phyloP scores from a whole-genome alignment of 2,888 invertebrate genomes.

The Drymonia ruficornis region DNA sequence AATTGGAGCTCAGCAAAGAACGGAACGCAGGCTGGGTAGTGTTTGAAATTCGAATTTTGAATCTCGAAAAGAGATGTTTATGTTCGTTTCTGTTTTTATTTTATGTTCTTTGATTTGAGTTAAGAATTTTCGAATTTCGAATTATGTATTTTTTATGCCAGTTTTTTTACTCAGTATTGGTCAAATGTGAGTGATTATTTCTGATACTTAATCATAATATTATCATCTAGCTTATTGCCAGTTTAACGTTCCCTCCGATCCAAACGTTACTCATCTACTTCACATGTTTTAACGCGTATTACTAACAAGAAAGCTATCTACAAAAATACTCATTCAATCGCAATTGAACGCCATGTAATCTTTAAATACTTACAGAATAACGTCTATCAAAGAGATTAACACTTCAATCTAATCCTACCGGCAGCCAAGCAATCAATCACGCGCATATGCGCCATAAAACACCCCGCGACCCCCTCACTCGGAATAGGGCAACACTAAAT shows the following conservation, averaged over 20 bases:
- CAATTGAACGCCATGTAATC: too few relatives aligned
- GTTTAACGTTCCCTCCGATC: too few relatives aligned
- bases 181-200: too few relatives aligned
- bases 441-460: constrained; percentile 68
- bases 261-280: too few relatives aligned
- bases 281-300: too few relatives aligned
- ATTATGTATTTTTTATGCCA: constrained; percentile 4
- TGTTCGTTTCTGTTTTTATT: not conserved
- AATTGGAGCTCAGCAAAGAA: constrained; percentile 77
- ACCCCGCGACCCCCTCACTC: constrained; percentile 74
- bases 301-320: too few relatives aligned
- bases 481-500: constrained; percentile 76
- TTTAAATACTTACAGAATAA: not conserved
- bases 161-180: not conserved
- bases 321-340: too few relatives aligned
- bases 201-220: too few relatives aligned
- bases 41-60: constrained; percentile 68
- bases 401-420: constrained; percentile 38
- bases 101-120: not conserved
- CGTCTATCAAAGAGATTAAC: constrained; percentile 34
- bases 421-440: constrained; percentile 70
- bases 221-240: too few relatives aligned
- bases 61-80: constrained; percentile 48
- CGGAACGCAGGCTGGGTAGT: constrained; percentile 48
- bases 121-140: constrained; percentile 10